Conservation (phyloP, 2,113 vertebrate species). For the Xiphophorus hellerii region DNA sequence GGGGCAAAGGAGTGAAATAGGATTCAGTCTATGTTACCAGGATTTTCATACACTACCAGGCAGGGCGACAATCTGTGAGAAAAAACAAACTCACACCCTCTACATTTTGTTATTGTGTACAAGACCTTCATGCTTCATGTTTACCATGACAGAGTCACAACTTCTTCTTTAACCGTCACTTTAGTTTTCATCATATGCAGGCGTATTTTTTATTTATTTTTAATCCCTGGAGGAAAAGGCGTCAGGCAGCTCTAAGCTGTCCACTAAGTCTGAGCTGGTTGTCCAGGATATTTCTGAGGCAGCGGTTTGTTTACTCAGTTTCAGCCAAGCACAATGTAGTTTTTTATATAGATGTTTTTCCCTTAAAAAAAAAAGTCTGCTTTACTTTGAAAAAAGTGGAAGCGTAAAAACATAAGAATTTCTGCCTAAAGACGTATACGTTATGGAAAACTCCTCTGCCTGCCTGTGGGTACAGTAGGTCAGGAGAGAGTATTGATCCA, state of each 20-base stretch:
- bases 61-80: background rate
- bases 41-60: background rate
- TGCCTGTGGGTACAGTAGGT: slow-evolving; percentile 47
- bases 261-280: slow-evolving; percentile 67
- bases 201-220: slow-evolving; percentile 1
- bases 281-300: slow-evolving; percentile 61
- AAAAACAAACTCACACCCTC: background rate
- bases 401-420: slow-evolving; percentile 28
- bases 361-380: slow-evolving; percentile 43
- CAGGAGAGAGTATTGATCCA: slow-evolving; percentile 66
- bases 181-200: slow-evolving; percentile 12
- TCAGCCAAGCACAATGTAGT: slow-evolving; percentile 53
- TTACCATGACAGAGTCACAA: slow-evolving; percentile 20
- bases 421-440: slow-evolving; percentile 32
- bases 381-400: slow-evolving; percentile 44
- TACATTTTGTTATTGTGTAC: background rate
- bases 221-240: slow-evolving; percentile 23
- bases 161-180: slow-evolving; percentile 32
- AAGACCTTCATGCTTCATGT: slow-evolving; percentile 20
- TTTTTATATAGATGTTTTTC: background rate
- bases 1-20: background rate
- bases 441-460: slow-evolving; percentile 17
- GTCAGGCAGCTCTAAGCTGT: slow-evolving; percentile 50
- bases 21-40: background rate
- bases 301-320: slow-evolving; percentile 52